Conservation (phyloP, 2,888 invertebrate species). For the Rhopalosiphum nymphaeae region DNA sequence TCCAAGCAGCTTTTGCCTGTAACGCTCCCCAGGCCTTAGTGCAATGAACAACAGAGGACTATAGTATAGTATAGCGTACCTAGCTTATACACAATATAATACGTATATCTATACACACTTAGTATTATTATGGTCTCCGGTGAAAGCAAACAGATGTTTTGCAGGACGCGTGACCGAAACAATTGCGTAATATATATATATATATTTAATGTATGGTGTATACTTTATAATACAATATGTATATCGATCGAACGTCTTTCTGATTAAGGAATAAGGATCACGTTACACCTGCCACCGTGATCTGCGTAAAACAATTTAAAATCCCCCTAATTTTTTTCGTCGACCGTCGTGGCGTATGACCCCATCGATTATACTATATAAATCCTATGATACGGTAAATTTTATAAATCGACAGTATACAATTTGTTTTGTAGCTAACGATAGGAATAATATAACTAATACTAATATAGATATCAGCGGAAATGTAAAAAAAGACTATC, state of each 20-base stretch:
- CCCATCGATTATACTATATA: background rate
- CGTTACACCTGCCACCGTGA: background rate
- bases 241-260: background rate
- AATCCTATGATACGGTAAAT: background rate
- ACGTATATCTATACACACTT: background rate
- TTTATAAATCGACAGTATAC: background rate
- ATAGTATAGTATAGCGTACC: background rate
- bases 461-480: background rate
- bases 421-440: background rate
- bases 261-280: background rate
- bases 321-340: background rate
- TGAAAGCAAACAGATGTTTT: conserved; percentile 1
- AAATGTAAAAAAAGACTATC: background rate
- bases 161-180: background rate
- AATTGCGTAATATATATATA: background rate
- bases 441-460: background rate
- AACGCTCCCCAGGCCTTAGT: background rate
- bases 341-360: background rate
- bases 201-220: background rate
- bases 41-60: background rate
- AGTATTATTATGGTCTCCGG: background rate
- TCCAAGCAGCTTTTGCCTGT: background rate
- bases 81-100: background rate
- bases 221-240: background rate
- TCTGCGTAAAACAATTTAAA: background rate